Base-by-base conservation (phyloP, 2,888 invertebrate genomes). In the Napeogenes sylphis region DNA sequence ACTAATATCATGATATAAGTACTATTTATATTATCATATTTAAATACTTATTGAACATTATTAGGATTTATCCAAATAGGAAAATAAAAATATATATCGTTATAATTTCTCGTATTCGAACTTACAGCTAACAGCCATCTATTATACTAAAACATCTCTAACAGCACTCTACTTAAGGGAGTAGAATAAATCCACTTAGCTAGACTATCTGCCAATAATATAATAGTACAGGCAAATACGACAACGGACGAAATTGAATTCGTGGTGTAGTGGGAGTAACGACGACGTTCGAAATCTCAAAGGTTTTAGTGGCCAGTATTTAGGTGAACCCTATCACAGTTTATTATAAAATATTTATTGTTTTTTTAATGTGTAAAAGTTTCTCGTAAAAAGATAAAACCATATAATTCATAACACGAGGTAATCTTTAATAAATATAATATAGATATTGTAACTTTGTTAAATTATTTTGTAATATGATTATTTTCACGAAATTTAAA, bases 211-310 rank as follows among this genome's bases (percentile, higher is more conserved):
- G 69, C 75, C 77, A 81, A 83, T 80, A 80, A 77, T 76, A 77
- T 81, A 83, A 84, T 81, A 77, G 80, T 81, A 78, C 75, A 76
- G 71, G 75, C 79, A 80, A 84, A 83, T 82, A 79, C 81, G 80
- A 79, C 74, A 80, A 78, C 77, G 76, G 77, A 80, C 74, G 75
- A 82, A 85, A 85, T 85, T 85, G 82, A 85, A 85, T 85, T 85
- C 81, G 79, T 79, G 75, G 77, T 76, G 76, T 73, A 71, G 76
- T 63, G 67, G 73, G 70, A 73, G 73, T 71, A 74, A 73, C 75
- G 75, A 74, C 74, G 76, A 70, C 69, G 75, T 66, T 65, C 64
- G 67, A 63, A 54, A 65, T 79, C 82, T 75, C 80, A 56, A 64
- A 79, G 76, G 85, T 64, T 53, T 47, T 32, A 46, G 55, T 42